Evolutionary conservation across 2,888 invertebrate genomes (phyloP).

Genomic region (Polyploca ridens): DNA sequence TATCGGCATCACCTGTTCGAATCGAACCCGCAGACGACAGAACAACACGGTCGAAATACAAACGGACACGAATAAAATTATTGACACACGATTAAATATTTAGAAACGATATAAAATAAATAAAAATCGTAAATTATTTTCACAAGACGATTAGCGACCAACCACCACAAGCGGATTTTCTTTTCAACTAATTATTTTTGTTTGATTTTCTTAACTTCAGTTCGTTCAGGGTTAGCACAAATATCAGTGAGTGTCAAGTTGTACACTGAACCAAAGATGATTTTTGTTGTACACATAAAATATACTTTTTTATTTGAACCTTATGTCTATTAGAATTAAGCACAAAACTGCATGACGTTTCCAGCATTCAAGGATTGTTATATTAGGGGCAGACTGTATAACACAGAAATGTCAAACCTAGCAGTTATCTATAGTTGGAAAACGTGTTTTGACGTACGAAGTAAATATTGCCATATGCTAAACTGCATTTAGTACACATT

Average conservation of each 20-base stretch:
- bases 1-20: conserved; percentile 73
- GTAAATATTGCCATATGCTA: not conserved
- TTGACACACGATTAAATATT: conserved; percentile 64
- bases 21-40: conserved; percentile 39
- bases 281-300: not conserved
- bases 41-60: conserved; percentile 42
- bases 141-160: conserved; percentile 50
- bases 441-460: not conserved
- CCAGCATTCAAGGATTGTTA: not conserved
- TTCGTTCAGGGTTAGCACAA: conserved; percentile 24
- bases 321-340: not conserved
- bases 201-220: conserved; percentile 42
- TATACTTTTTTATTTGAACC: not conserved
- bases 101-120: conserved; percentile 69
- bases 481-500: too few species aligned
- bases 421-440: not conserved
- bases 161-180: conserved; percentile 63
- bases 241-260: not conserved
- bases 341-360: not conserved
- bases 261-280: not conserved
- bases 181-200: conserved; percentile 67
- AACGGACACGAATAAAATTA: conserved; percentile 49
- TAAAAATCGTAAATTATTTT: conserved; percentile 72
- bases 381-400: not conserved
- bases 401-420: not conserved